Base-by-base conservation (phyloP, 2,113 vertebrate genomes). In the Cnemophilus loriae region DNA sequence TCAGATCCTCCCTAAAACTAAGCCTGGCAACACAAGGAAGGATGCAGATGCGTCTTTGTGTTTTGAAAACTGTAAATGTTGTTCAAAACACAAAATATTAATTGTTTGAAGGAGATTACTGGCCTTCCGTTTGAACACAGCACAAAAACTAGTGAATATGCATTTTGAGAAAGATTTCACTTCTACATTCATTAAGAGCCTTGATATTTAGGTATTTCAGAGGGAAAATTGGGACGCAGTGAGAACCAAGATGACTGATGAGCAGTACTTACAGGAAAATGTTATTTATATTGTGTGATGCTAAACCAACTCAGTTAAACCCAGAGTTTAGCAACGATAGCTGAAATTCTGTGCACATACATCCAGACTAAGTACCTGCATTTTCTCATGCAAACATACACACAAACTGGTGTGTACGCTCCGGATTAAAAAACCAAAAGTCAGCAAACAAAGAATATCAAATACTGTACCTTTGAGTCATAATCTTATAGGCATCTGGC, bases 401-500 rank as follows among this genome's bases (percentile, higher is more conserved):
- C 64, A 73, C 56, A 85, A 33, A 82, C 68, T 30, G 30, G 61
- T 73, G 84, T 71, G 87, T 91, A 74, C 78, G 5, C 39, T 68
- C 13, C 0, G 1, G 94, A 95, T 96, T 95, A 84, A 76, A 89
- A 85, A 79, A 49, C 0, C 47, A 60, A 63, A 37, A 77, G 42
- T 19, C 33, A 32, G 39, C 90, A 91, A 92, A 78, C 69, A 93
- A 77, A 81, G 46, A 90, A 64, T 69, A 81, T 69, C 77, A 89
- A 84, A 44, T 6, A 44, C 71, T 71, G 20, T 98, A 99, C 99
- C 99, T 99, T 94, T 99, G 99, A 96, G 99, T 99, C 99, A 99
- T 99, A 97, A 99, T 99, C 98, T 99, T 99, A 98, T 99, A 99
- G 67, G 99, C 99, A 96, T 99, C 99, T 57, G 99, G 99, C 92